These are phyloP conservation scores for Lates calcarifer DNA, from an alignment of 2,113 vertebrate genomes.

Conservation along the genomic window DNA sequence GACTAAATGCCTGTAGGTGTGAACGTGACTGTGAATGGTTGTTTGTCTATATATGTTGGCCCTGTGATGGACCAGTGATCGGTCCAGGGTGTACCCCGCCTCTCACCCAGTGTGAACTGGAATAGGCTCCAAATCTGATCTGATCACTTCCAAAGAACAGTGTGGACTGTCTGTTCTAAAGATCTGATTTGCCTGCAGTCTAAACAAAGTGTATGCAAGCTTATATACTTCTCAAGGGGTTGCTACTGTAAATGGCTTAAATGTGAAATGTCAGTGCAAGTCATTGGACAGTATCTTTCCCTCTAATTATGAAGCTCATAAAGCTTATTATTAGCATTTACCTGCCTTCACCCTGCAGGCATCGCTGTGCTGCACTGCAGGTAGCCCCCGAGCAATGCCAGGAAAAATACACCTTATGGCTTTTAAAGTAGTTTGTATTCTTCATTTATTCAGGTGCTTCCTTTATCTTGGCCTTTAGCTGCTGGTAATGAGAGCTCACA, in stretches of 20 bases:
- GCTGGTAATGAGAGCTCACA: slow-evolving; percentile 47
- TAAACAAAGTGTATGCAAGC: no score
- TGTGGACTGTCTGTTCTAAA: no score
- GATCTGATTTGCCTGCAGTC: no score
- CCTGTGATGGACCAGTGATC: no score
- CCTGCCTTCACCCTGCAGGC: slow-evolving; percentile 10
- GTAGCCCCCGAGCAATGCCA: slow-evolving; percentile 20
- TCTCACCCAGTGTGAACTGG: no score
- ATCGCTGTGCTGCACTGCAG: slow-evolving; percentile 19
- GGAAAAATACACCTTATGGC: slow-evolving; percentile 30
- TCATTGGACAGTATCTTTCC: slow-evolving; percentile 25
- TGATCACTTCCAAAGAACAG: no score
- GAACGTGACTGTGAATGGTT: no score
- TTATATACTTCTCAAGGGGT: neutral
- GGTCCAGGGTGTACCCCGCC: no score
- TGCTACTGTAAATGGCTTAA: slow-evolving; percentile 25
- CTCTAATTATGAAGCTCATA: slow-evolving; percentile 56
- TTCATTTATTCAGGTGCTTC: slow-evolving; percentile 44
- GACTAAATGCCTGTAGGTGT: no score
- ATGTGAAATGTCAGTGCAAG: slow-evolving; percentile 42
- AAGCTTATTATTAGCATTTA: slow-evolving; percentile 58
- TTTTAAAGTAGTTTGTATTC: slow-evolving; percentile 56
- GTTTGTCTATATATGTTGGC: no score
- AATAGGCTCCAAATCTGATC: no score
- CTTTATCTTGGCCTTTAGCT: slow-evolving; percentile 57